Evolutionary conservation across 2,888 invertebrate genomes (phyloP), one percentile per base, ranked within the genome.

Genomic region (Stictocephala bisonia): DNA sequence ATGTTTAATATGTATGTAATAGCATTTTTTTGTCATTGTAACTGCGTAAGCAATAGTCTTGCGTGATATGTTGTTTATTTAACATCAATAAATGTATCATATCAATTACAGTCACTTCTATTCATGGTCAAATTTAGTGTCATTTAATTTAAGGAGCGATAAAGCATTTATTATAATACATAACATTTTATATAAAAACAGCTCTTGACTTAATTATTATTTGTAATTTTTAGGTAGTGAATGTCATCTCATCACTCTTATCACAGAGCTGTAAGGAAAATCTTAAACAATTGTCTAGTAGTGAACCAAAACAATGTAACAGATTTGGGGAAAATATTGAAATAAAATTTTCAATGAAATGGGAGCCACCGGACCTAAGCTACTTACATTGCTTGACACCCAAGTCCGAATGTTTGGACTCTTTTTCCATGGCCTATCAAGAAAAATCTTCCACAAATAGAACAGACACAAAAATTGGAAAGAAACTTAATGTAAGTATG

Each of bases 381-480:
- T 77, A 76, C 50, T 58, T 78, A 7, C 26, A 74, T 9, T 74
- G 76, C 60, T 66, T 77, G 20, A 68, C 51, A 6, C 60, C 72
- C 24, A 60, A 35, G 40, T 58, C 77, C 50, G 26, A 64, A 3
- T 44, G 41, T 27, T 51, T 77, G 0, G 76, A 78, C 20, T 70
- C 72, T 6, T 79, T 79, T 51, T 79, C 79, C 0, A 79, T 79
- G 79, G 74, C 72, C 4, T 79, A 79, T 51, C 77, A 74, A 26
- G 71, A 64, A 6, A 58, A 69, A 64, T n/a, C 66, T 24, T 11
- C 41, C n/a, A n/a, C n/a, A n/a, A n/a, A n/a, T n/a, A n/a, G n/a
- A n/a, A n/a, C n/a, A n/a, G n/a, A n/a, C n/a, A n/a, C n/a, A n/a
- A n/a, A n/a, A n/a, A n/a, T n/a, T n/a, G n/a, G n/a, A n/a, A n/a